phyloP scores from a whole-genome alignment of 92 coral and sea anemone genomes.

The Phenganax marumi region DNA sequence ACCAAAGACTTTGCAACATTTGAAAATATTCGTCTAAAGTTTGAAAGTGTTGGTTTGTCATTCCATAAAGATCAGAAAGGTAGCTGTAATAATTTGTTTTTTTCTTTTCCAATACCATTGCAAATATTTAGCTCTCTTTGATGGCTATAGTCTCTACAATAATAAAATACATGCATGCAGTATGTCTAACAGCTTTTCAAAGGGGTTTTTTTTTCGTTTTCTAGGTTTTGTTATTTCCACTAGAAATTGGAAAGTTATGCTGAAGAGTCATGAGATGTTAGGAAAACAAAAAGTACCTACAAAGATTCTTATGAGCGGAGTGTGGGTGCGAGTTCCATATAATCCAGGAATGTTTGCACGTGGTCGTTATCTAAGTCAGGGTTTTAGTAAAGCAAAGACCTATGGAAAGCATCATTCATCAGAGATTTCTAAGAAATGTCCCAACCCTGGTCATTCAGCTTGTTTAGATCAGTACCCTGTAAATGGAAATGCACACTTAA shows the following conservation, averaged over 20 bases:
- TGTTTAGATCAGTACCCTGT: conserved; percentile 74
- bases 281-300: conserved; percentile 7
- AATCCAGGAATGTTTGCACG: conserved; percentile 39
- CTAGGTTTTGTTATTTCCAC: background rate
- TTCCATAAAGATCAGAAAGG: background rate
- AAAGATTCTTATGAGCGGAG: conserved; percentile 24
- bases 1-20: background rate
- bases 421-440: background rate
- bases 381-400: conserved; percentile 5
- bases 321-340: conserved; percentile 17
- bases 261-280: conserved; percentile 8
- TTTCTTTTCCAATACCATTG: too few species aligned
- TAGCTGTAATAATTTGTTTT: too few species aligned
- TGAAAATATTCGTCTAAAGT: conserved; percentile 21
- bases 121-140: too few species aligned
- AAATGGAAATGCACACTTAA: conserved; percentile 79
- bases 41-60: background rate
- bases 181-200: too few species aligned
- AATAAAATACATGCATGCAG: too few species aligned
- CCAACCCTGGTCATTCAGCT: conserved; percentile 26
- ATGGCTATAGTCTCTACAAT: too few species aligned
- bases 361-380: background rate
- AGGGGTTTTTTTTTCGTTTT: background rate
- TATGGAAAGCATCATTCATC: conserved; percentile 3
- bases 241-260: conserved; percentile 1